Evolutionary conservation across 2,888 invertebrate genomes (phyloP), one percentile per base, ranked within the genome.

Genomic region (Ophion slaviceki): DNA sequence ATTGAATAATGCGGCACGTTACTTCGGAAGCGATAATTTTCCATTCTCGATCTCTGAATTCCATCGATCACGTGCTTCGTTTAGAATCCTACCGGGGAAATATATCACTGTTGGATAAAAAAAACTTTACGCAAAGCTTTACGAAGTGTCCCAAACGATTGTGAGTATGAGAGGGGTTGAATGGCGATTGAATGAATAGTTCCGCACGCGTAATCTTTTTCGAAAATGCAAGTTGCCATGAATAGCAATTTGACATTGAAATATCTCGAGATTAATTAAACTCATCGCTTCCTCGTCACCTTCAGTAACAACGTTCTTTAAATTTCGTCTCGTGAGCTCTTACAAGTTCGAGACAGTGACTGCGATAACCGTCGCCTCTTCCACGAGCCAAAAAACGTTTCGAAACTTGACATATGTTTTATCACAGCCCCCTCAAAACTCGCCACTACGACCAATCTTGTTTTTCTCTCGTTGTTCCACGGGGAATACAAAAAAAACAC

Each of bases 331-430:
- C 17, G 17, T 53, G 53, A 17, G 14, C 17, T 53, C 11, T 53
- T 53, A 14, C 1, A 17, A 53, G 14, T 53, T 17, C 17, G 53
- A 53, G 17, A 2, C 17, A 4, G 53, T 53, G 53, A 53, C 53
- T 14, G 7, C 5, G 24, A 24, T 45, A 45, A 24, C 11, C 17
- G 20, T 10, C 14, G 11, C 4, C 24, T 68, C 6, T 68, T 10
- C 45, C 36, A 2, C 7, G 14, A 45, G 45, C 17, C 28, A 53
- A 70, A 8, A 70, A 45, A 53, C 53, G 28, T 70, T 70, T 53
- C 20, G 28, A 70, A 53, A 28, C 70, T 28, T 28, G 17, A 17
- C 28, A 47, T 53, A 68, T 14, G 71, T 36, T 72, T 59, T 72
- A n/a, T 57, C 57, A 28, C 17, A 10, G 32, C 20, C n/a, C 10